phyloP scores from a whole-genome alignment of 2,113 vertebrate genomes.

The Pteronura brasiliensis region DNA sequence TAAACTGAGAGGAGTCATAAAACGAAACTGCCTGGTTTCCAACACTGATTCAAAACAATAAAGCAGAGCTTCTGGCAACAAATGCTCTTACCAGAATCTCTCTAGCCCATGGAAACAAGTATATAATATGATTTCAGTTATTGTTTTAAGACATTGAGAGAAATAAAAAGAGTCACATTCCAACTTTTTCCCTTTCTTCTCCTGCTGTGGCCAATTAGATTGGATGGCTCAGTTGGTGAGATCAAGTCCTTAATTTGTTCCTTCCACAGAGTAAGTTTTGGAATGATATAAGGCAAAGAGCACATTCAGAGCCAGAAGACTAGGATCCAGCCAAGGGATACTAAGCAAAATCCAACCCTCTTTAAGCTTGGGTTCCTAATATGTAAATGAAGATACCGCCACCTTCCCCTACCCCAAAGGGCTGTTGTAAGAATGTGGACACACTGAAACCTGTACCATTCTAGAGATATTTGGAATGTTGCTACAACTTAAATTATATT shows the following conservation, averaged over 20 bases:
- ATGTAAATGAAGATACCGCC: background rate
- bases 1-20: background rate
- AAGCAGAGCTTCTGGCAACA: background rate
- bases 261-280: conserved; percentile 9
- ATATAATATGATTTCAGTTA: background rate
- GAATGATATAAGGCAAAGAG: background rate
- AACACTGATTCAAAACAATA: background rate
- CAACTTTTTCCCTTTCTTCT: background rate
- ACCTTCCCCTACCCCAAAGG: background rate
- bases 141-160: background rate
- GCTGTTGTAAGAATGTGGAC: background rate
- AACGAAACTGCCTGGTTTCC: background rate
- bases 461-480: background rate
- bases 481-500: background rate
- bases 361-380: conserved; percentile 16
- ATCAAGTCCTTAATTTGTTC: background rate
- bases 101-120: background rate
- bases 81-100: background rate
- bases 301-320: background rate
- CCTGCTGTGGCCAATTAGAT: background rate
- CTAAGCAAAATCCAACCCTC: conserved; percentile 8
- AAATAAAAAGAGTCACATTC: background rate
- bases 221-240: background rate
- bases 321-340: background rate
- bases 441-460: background rate